Conservation (phyloP, 2,797 vertebrate genomes). For the Eidolon dupreanum region DNA sequence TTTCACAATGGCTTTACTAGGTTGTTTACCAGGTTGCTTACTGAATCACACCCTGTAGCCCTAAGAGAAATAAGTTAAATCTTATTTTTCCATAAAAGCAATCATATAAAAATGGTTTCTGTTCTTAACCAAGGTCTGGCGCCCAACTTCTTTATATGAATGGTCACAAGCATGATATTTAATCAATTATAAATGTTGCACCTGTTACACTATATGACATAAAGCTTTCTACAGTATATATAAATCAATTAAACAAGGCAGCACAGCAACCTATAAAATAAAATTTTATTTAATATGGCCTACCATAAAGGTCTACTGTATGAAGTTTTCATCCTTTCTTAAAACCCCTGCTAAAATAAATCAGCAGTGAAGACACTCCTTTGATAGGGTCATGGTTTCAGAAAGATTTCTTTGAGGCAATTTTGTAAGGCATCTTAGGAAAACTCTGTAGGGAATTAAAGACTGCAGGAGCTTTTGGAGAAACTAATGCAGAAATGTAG, state of each 20-base stretch:
- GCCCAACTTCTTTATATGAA: conserved; percentile 58
- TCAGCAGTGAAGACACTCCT: background rate
- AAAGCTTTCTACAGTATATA: conserved; percentile 45
- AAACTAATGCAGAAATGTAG: conserved; percentile 5
- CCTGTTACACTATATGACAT: conserved; percentile 42
- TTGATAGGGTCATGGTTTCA: conserved; percentile 35
- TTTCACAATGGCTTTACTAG: background rate
- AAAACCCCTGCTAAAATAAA: conserved; percentile 60
- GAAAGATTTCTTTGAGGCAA: conserved; percentile 52
- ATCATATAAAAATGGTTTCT: conserved; percentile 68
- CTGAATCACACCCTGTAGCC: conserved; percentile 28
- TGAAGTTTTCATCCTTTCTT: conserved; percentile 54
- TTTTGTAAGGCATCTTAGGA: conserved; percentile 18
- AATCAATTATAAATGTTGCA: conserved; percentile 69
- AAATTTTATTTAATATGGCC: conserved; percentile 61
- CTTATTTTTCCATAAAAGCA: conserved; percentile 68
- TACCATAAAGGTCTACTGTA: conserved; percentile 56
- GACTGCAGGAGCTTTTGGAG: background rate
- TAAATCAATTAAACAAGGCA: conserved; percentile 77
- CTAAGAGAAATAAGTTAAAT: conserved; percentile 56
- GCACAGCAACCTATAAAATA: conserved; percentile 48
- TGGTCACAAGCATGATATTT: conserved; percentile 51
- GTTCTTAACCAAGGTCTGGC: conserved; percentile 50
- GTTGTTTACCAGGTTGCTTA: conserved; percentile 31
- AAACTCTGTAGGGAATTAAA: conserved; percentile 47